Percentiles rank a stretch among this genome's conserved stretches.
Conservation (phyloP, 2,797 vertebrate genomes). For the Anisognathus igniventris region DNA sequence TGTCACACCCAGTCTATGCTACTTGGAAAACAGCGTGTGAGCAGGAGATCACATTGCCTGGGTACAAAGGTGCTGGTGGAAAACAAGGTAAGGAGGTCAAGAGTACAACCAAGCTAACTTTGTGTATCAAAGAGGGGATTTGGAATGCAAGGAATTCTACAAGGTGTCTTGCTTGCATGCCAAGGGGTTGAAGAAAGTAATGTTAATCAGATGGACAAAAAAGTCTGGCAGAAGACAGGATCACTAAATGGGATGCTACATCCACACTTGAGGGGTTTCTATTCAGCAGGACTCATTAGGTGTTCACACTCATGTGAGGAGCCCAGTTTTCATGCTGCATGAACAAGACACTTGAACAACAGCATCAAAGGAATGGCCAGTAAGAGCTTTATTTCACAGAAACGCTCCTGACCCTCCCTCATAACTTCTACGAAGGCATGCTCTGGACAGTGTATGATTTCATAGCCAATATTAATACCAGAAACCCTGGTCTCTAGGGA, state of each 20-base stretch:
- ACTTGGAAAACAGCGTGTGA: conserved; percentile 46
- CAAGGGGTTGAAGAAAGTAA: background rate
- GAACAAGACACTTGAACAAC: background rate
- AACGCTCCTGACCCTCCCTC: background rate
- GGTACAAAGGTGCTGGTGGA: background rate
- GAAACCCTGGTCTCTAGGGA: background rate
- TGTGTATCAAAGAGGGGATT: background rate
- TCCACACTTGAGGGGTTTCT: background rate
- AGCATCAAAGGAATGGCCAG: background rate
- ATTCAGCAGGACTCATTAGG: background rate
- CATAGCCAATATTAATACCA: background rate
- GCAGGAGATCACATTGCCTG: conserved; percentile 53
- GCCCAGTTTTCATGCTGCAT: background rate
- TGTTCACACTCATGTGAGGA: background rate
- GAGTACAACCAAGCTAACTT: background rate
- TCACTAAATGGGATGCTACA: background rate
- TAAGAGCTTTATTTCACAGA: background rate
- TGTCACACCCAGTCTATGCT: background rate
- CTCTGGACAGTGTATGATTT: background rate
- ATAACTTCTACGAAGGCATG: background rate
- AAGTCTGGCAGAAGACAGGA: background rate
- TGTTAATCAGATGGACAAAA: background rate
- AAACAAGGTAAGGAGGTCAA: conserved; percentile 60
- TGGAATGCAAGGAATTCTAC: background rate
- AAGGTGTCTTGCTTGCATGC: background rate